Evolutionary conservation across 2,888 invertebrate genomes (phyloP).

Genomic region (Mechanitis messenoides): DNA sequence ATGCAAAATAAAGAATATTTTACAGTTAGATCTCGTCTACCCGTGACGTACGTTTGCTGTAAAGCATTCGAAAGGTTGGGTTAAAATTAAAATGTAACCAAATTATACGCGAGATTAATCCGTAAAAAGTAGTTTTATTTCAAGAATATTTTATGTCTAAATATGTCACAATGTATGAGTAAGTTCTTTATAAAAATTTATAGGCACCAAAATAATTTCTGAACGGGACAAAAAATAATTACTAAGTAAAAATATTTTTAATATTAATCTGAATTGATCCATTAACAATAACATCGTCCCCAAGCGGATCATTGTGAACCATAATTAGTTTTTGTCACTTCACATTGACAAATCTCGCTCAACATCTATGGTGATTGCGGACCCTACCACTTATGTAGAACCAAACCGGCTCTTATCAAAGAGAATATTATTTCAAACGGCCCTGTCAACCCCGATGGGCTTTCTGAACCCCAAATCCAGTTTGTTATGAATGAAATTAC

Average conservation of each 20-base stretch:
- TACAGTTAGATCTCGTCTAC: too few species aligned
- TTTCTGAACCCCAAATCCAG: slow-evolving; percentile 74
- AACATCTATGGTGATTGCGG: slow-evolving; percentile 48
- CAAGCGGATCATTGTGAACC: slow-evolving; percentile 59
- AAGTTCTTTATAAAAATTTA: neutral
- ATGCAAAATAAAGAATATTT: too few species aligned
- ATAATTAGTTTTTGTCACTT: slow-evolving; percentile 77
- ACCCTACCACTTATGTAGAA: slow-evolving; percentile 61
- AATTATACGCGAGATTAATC: too few species aligned
- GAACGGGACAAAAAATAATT: neutral
- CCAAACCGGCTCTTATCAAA: slow-evolving; percentile 73
- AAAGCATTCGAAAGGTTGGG: too few species aligned
- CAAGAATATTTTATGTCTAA: too few species aligned
- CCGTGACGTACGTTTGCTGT: too few species aligned
- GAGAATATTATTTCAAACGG: slow-evolving; percentile 77
- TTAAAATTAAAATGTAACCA: too few species aligned
- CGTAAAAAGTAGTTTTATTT: too few species aligned
- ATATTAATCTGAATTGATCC: slow-evolving; percentile 2
- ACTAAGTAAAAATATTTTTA: neutral
- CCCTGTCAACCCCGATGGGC: slow-evolving; percentile 74
- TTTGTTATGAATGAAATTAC: slow-evolving; percentile 78
- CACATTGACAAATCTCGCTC: slow-evolving; percentile 72
- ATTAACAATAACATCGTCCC: slow-evolving; percentile 38
- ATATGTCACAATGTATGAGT: too few species aligned
- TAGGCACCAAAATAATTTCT: neutral